Evolutionary conservation across 92 coral and sea anemone species (phyloP), one percentile per base, ranked within the genome.

Genomic region (Parazoanthus swiftii): DNA sequence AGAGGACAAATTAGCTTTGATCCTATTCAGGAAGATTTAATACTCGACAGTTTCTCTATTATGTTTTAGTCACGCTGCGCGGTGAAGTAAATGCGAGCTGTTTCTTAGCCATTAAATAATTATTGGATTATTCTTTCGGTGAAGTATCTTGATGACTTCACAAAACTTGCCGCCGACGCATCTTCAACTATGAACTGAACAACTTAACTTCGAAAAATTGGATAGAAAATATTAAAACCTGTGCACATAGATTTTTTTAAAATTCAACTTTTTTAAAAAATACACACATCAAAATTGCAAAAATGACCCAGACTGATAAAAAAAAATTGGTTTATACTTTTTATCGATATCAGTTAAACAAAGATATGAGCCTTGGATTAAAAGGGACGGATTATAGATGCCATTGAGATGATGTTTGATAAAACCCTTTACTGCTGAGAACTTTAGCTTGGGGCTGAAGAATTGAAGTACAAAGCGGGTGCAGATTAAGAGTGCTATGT

Each of bases 111-210:
- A 72, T 84, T 84, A 84, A 29, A 20, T 1, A 29, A 18, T 76
- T 76, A 76, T 70, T 84, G 78, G 68, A 84, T 70, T 84, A 84
- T 66, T 71, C 79, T 72, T 44, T 71, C 67, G 77, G 66, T 84
- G 23, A 84, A 84, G 68, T 18, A 8, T 48, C 44, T 46, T 10
- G 26, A 48, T 46, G 38, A 35, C 48, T 20, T 43, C 87, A 43
- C 51, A 70, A 83, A 84, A 84, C 78, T 54, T 25, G 59, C 87
- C 79, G 87, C 87, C 78, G 54, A 46, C 77, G 29, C 9, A 70
- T 65, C 76, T 67, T 65, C 74, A 67, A 8, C 50, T 6, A 42
- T 46, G 37, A 25, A 21, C 76, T 82, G 63, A 82, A 37, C 54
- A 66, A n/a, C 46, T 73, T 26, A 20, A 7, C 26, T 63, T 23